Base-by-base conservation (phyloP, 2,888 invertebrate species). In the Eremobia ochroleuca region DNA sequence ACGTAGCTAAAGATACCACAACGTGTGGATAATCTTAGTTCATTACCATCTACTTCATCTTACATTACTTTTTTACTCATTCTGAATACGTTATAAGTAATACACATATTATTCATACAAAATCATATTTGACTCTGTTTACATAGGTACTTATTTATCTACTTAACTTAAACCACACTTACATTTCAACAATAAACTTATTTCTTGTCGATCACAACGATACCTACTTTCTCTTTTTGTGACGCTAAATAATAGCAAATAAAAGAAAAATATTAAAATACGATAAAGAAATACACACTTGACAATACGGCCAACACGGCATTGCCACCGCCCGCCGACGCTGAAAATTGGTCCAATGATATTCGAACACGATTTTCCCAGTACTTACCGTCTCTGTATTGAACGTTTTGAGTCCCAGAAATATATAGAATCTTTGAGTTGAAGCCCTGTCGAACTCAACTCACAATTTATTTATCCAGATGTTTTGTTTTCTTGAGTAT, bases 311-410 rank as follows among this genome's bases (percentile, higher is more conserved):
- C 80, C 74, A 77, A 84, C 69, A 84, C 77, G 65, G 72, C 81
- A 79, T 62, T 76, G 83, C 78, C 72, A 79, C 81, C 86, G 71
- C 80, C 81, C 86, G 71, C 80, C 65, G 79, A 52, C 77, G 70
- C 76, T 77, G 81, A 89, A 85, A 90, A 90, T 90, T 90, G 87
- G 89, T 90, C 81, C 88, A 90, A 90, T 90, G 86, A 89, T 89
- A 90, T 89, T 90, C 83, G 87, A 89, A 87, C 90, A 90, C 89
- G 90, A 89, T 88, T 88, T 87, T 78, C 73, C 62, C 78, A 70
- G 80, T 85, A 75, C 85, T 85, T 88, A 85, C 77, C 58, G 75
- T 58, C 76, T 79, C 74, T 89, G 76, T 85, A 85, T 85, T 84
- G 83, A 83, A 87, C 79, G 82, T 85, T 85, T 87, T 82, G 79